Conservation (phyloP, 2,888 invertebrate genomes). For the Bruchidius siliquastri region DNA sequence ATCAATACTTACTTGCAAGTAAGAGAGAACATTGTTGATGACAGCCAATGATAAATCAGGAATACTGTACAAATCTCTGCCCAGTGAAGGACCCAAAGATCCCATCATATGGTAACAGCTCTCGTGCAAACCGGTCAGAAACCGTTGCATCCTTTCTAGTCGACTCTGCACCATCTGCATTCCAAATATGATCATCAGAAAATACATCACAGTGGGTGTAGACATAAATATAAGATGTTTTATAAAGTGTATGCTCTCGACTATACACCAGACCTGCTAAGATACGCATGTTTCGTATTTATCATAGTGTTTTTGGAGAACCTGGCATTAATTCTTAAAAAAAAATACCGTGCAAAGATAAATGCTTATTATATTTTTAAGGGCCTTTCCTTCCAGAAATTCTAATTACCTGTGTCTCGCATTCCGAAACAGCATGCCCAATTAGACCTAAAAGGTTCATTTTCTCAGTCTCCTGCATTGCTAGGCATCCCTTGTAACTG, state of each 20-base stretch:
- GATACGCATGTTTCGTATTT: no score
- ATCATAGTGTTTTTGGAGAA: no score
- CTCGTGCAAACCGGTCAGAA: slow-evolving; percentile 73
- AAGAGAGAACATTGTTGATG: slow-evolving; percentile 65
- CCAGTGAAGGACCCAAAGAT: slow-evolving; percentile 73
- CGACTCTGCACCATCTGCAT: slow-evolving; percentile 51
- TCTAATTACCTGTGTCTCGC: neutral
- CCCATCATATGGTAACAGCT: slow-evolving; percentile 77
- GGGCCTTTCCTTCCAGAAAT: no score
- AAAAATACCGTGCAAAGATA: no score
- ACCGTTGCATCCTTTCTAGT: slow-evolving; percentile 78
- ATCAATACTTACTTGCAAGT: slow-evolving; percentile 54
- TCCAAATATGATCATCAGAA: neutral
- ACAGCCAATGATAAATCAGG: slow-evolving; percentile 72
- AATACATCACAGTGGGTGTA: slow-evolving; percentile 8
- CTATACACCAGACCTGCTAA: no score
- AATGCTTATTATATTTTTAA: no score
- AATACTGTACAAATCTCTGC: slow-evolving; percentile 78
- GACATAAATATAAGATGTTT: no score
- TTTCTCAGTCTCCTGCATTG: slow-evolving; percentile 71
- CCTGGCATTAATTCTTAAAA: no score
- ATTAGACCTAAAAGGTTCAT: slow-evolving; percentile 67
- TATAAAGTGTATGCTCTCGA: no score
- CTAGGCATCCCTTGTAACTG: slow-evolving; percentile 64
- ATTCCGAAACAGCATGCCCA: slow-evolving; percentile 29